Evolutionary conservation across 2,888 invertebrate species (phyloP), one percentile per base, ranked within the genome.

Genomic region (Gastrophysa polygoni): DNA sequence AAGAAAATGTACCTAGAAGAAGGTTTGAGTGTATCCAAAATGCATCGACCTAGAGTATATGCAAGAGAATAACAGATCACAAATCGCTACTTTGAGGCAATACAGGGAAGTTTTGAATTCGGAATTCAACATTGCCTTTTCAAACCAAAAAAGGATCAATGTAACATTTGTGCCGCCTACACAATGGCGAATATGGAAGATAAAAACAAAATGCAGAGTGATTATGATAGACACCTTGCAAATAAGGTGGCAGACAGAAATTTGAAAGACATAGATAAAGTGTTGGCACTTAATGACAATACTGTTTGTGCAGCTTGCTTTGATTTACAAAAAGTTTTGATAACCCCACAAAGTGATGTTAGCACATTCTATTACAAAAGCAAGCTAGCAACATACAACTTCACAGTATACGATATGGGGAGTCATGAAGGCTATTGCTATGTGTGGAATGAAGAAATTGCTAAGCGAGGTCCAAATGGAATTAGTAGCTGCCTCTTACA

Each of bases 381-480:
- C 24, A 24, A 24, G n/a, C n/a, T n/a, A n/a, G 24, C 24, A 24
- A 24, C 24, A 24, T 24, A 24, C 24, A 3, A 24, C 24, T 24
- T 24, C 24, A 24, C 24, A 24, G 24, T 24, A 24, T 24, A 24
- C 7, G 24, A 24, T 24, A 24, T 24, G 24, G 24, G 24, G 24
- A 24, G 24, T 24, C 24, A 24, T 24, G 24, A 24, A 7, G 24
- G 24, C 24, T 24, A 24, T 24, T 24, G 24, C 24, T 24, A 24
- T 24, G 24, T 24, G 24, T 24, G 24, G 24, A 24, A 24, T 24
- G 24, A 24, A 24, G 24, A 24, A 24, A 24, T 24, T 24, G 64
- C 58, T 2, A 55, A 55, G 61, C 24, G 64, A 17, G 66, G 66
- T 18, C 43, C 61, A 18, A 63, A 63, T 55, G 61, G 64, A 58